Conservation (phyloP, 2,113 vertebrate genomes). For the Syngnathoides biaculeatus region DNA sequence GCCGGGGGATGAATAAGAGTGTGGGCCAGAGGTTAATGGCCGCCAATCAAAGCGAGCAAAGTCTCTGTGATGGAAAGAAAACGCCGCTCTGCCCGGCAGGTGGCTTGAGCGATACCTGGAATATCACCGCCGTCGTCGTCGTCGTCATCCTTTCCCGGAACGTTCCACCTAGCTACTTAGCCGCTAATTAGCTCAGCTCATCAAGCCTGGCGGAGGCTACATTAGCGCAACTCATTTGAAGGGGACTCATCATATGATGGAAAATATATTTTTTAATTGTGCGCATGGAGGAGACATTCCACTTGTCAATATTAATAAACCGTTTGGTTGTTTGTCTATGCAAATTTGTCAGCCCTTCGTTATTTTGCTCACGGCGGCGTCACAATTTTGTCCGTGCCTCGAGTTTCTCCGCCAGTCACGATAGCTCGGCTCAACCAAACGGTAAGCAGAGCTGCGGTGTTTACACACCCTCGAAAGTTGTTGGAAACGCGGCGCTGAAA, state of each 20-base stretch:
- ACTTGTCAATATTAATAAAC: too few relatives aligned
- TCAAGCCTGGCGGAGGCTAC: conserved; percentile 1
- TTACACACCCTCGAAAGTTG: too few relatives aligned
- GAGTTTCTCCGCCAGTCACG: too few relatives aligned
- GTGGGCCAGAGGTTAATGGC: conserved; percentile 36
- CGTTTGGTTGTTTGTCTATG: neutral
- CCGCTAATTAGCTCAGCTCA: conserved; percentile 49
- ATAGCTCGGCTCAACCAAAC: too few relatives aligned
- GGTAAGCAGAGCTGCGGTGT: too few relatives aligned
- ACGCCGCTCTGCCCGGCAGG: neutral
- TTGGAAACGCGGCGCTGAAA: too few relatives aligned
- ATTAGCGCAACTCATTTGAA: conserved; percentile 15
- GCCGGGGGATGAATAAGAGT: conserved; percentile 12
- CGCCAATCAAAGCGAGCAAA: conserved; percentile 29
- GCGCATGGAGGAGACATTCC: too few relatives aligned
- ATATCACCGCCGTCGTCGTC: neutral
- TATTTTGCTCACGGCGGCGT: too few relatives aligned
- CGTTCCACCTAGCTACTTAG: conserved; percentile 44
- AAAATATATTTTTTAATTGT: neutral
- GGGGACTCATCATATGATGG: too few relatives aligned
- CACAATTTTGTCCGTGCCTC: too few relatives aligned
- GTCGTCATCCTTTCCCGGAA: neutral
- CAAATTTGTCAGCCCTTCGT: too few relatives aligned
- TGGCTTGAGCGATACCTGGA: conserved; percentile 7
- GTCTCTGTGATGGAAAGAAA: conserved; percentile 21